Evolutionary conservation across 2,113 vertebrate species (phyloP).

Genomic region (Orycteropus afer): DNA sequence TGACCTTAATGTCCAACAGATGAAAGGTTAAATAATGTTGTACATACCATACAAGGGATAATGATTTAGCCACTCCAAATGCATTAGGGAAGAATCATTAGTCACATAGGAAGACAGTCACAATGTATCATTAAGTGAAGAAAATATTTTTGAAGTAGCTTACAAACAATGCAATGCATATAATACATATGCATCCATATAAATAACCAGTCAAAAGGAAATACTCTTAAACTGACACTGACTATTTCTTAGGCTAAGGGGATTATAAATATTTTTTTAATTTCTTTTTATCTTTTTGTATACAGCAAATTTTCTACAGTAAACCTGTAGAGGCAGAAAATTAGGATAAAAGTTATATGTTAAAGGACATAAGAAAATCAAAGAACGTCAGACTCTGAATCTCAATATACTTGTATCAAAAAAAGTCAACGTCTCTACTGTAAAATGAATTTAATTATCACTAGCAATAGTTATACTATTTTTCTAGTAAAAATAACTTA

Average conservation of each 20-base stretch:
- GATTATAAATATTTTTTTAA: slow-evolving; percentile 22
- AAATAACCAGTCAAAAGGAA: slow-evolving; percentile 16
- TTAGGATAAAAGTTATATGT: neutral
- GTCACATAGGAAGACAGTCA: neutral
- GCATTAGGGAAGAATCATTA: slow-evolving; percentile 2
- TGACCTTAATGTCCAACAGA: slow-evolving; percentile 38
- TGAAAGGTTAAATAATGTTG: slow-evolving; percentile 10
- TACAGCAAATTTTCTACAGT: slow-evolving; percentile 22
- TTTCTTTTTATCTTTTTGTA: neutral
- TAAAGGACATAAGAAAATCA: neutral
- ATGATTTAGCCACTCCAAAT: slow-evolving; percentile 45
- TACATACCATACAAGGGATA: neutral
- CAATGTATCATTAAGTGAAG: slow-evolving; percentile 32
- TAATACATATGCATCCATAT: neutral
- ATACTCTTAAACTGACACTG: neutral
- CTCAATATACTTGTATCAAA: neutral
- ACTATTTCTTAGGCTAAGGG: neutral
- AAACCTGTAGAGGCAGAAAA: slow-evolving; percentile 7
- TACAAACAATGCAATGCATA: neutral
- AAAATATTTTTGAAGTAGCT: slow-evolving; percentile 52
- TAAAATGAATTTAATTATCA: slow-evolving; percentile 42
- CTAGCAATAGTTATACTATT: neutral
- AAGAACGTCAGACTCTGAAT: neutral
- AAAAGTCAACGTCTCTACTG: slow-evolving; percentile 20
- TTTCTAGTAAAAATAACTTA: slow-evolving; percentile 44